Conservation (phyloP, 1,140 invertebrate species). For the Globodera rostochiensis region DNA sequence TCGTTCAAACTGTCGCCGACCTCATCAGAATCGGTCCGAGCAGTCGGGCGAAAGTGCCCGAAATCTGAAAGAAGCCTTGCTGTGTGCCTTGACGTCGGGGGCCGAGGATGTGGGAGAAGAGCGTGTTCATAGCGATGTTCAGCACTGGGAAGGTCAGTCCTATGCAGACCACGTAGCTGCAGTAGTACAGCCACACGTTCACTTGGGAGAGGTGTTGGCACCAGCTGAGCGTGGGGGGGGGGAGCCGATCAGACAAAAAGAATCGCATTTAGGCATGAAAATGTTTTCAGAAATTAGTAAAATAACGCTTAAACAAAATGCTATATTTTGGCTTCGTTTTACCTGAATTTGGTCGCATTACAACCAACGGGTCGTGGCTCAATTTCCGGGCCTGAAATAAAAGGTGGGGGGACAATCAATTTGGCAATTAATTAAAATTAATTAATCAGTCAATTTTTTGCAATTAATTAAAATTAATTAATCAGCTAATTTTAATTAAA, state of each 20-base stretch:
- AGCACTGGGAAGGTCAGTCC: slow-evolving; percentile 51
- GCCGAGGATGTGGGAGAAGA: slow-evolving; percentile 55
- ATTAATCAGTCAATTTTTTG: neutral
- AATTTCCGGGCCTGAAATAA: slow-evolving; percentile 30
- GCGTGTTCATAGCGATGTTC: slow-evolving; percentile 48
- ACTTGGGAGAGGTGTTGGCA: slow-evolving; percentile 39
- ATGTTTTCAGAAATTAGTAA: too few species aligned
- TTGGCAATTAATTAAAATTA: neutral
- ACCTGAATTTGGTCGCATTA: slow-evolving; percentile 38
- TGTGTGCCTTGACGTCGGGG: slow-evolving; percentile 54
- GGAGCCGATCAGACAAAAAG: neutral
- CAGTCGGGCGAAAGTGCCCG: slow-evolving; percentile 41
- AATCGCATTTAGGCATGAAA: neutral
- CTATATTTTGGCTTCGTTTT: neutral
- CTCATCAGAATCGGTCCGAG: slow-evolving; percentile 47
- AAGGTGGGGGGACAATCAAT: neutral
- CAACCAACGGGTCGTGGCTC: slow-evolving; percentile 42
- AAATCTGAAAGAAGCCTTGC: slow-evolving; percentile 54
- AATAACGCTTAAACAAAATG: too few species aligned
- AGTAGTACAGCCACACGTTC: slow-evolving; percentile 46
- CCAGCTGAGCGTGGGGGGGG: slow-evolving; percentile 33
- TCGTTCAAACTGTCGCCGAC: neutral
- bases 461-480: slow-evolving; percentile 2
- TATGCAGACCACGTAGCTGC: slow-evolving; percentile 46
- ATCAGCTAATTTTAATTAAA: too few species aligned